Conservation (phyloP, 2,797 vertebrate genomes). For the Etheostoma nigrum region DNA sequence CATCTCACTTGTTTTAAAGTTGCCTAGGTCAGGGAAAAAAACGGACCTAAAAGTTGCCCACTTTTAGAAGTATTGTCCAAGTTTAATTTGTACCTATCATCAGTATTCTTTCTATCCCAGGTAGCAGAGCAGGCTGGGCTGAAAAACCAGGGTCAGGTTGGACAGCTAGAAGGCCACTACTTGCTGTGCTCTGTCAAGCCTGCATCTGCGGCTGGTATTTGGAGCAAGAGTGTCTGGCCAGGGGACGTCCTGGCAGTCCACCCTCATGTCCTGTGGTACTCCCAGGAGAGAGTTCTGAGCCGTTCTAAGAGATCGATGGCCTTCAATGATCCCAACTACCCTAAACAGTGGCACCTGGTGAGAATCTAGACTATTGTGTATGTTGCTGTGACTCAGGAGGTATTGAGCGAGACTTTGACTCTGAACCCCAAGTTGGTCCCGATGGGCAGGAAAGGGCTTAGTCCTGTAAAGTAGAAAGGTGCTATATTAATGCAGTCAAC, state of each 20-base stretch:
- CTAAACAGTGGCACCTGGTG: conserved; percentile 97
- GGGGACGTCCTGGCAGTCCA: conserved; percentile 85
- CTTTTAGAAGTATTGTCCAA: conserved; percentile 2
- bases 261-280: conserved; percentile 91
- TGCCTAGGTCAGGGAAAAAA: neutral
- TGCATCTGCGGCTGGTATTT: neutral
- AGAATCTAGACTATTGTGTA: conserved; percentile 63
- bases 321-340: conserved; percentile 96
- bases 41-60: neutral
- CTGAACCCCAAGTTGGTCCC: too few relatives aligned
- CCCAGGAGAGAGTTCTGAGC: conserved; percentile 90
- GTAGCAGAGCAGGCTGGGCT: conserved; percentile 89
- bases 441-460: too few relatives aligned
- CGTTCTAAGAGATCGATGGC: conserved; percentile 92
- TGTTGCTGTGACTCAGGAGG: too few relatives aligned
- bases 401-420: too few relatives aligned
- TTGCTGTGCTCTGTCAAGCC: conserved; percentile 83
- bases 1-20: neutral
- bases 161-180: conserved; percentile 93
- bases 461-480: too few relatives aligned
- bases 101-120: conserved; percentile 59
- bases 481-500: too few relatives aligned
- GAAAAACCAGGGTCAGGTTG: conserved; percentile 92
- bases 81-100: conserved; percentile 13
- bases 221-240: conserved; percentile 66